Base-by-base conservation (phyloP, 2,888 invertebrate genomes). In the Acanthosepion pharaonis region DNA sequence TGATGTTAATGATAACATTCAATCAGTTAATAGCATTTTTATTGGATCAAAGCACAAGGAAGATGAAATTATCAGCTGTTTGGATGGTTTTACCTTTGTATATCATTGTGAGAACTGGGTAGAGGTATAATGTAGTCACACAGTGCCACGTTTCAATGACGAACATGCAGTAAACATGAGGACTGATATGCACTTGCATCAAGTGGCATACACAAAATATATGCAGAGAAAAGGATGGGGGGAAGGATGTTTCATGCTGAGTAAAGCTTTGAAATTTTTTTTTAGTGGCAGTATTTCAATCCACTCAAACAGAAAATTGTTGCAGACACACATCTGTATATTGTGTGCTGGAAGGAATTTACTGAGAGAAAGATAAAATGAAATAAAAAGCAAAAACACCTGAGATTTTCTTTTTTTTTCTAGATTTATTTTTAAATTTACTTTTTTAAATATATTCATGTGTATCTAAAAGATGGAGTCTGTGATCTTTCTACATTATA, bases 51-150 rank as follows among this genome's bases (percentile, higher is more conserved):
- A 78, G n/a, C 78, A 78, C n/a, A 78, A 78, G 33, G 78, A n/a
- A 78, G 78, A 78, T 78, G n/a, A 78, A 78, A n/a, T 78, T 78
- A 78, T 78, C 78, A 78, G n/a, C n/a, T 78, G 78, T 78, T 59
- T 59, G 59, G 59, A 59, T 59, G 78, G n/a, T 78, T 78, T 78
- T 78, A 78, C 78, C n/a, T 11, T 78, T 78, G n/a, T 15, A 78
- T 78, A 78, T 78, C 78, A 78, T 78, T n/a, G 78, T n/a, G n/a
- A 15, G n/a, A n/a, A n/a, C n/a, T 78, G 78, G n/a, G n/a, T n/a
- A 78, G 78, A n/a, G n/a, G n/a, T 0, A n/a, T 9, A 33, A n/a
- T 78, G 78, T 78, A 78, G 78, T 78, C 78, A 78, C n/a, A n/a
- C n/a, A 33, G 78, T n/a, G 5, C n/a, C n/a, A 78, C 78, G 11